These are phyloP conservation scores for Vanessa tameamea DNA, from an alignment of 1,140 invertebrate species.

Conservation along the genomic window DNA sequence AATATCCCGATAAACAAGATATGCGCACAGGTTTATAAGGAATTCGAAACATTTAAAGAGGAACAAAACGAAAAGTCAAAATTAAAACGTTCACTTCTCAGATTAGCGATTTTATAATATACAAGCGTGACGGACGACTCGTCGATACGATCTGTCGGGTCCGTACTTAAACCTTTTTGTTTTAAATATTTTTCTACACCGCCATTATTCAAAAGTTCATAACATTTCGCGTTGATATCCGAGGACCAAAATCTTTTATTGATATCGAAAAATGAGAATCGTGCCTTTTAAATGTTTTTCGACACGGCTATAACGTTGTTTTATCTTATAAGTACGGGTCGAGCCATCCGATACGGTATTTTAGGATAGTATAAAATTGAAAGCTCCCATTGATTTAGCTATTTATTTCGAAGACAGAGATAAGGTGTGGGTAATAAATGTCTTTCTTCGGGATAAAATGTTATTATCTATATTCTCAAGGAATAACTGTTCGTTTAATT, in stretches of 20 bases:
- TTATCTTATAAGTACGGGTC: conserved; percentile 54
- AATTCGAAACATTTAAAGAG: conserved; percentile 55
- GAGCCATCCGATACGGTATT: conserved; percentile 47
- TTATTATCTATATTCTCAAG: conserved; percentile 9
- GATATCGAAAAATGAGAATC: conserved; percentile 73
- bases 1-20: conserved; percentile 60
- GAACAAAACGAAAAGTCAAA: conserved; percentile 67
- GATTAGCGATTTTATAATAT: conserved; percentile 63
- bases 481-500: background rate
- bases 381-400: conserved; percentile 45
- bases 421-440: conserved; percentile 34
- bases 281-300: conserved; percentile 60
- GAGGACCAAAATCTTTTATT: conserved; percentile 70
- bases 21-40: conserved; percentile 61
- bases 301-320: conserved; percentile 51
- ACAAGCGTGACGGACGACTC: conserved; percentile 75
- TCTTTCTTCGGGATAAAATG: conserved; percentile 16
- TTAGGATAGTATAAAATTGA: conserved; percentile 50
- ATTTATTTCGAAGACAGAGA: conserved; percentile 39
- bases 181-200: conserved; percentile 71
- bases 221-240: conserved; percentile 70
- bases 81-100: conserved; percentile 74
- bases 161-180: conserved; percentile 76
- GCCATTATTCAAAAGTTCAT: conserved; percentile 78
- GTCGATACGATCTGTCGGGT: conserved; percentile 73